A percentile compares a stretch with the other conserved stretches of the same genome.
These are phyloP conservation scores for Intellagama lesueurii DNA, from an alignment of 2,797 vertebrate genomes.

Conservation along the genomic window DNA sequence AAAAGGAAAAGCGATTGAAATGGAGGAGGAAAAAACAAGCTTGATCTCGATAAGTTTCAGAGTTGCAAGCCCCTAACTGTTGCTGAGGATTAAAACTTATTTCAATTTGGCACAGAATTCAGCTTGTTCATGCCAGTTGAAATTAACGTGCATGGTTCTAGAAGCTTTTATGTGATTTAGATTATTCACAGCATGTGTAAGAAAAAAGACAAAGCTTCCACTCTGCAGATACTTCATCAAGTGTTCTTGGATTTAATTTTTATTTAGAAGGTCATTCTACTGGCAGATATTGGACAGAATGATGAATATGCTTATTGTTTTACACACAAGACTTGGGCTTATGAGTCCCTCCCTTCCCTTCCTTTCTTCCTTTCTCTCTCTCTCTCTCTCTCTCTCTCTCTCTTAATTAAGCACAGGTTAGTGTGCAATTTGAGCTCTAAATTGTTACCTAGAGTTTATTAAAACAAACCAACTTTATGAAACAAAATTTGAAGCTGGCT, in stretches of 20 bases:
- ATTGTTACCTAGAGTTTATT: not conserved
- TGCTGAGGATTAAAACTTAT: not conserved
- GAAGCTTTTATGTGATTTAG: not conserved
- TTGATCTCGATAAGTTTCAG: not conserved
- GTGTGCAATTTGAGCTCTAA: not conserved
- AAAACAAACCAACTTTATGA: not conserved
- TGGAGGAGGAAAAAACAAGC: not conserved
- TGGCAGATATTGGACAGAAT: not conserved
- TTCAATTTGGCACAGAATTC: not conserved
- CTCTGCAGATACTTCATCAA: not conserved
- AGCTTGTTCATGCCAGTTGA: not conserved
- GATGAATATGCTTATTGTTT: conserved; percentile 12
- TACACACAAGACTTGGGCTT: not conserved
- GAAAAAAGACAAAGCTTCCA: not conserved
- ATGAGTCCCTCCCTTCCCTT: not conserved
- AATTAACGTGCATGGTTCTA: not conserved
- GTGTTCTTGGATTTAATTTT: not conserved
- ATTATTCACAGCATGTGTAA: not conserved
- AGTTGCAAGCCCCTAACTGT: not conserved
- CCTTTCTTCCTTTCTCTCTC: too few species aligned
- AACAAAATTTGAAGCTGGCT: not conserved
- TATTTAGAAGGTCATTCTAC: not conserved
- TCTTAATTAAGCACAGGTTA: not conserved
- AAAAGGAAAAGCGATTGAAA: not conserved
- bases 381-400: too few species aligned